Conservation (phyloP, 2,888 invertebrate genomes). For the Drosophila helvetica region DNA sequence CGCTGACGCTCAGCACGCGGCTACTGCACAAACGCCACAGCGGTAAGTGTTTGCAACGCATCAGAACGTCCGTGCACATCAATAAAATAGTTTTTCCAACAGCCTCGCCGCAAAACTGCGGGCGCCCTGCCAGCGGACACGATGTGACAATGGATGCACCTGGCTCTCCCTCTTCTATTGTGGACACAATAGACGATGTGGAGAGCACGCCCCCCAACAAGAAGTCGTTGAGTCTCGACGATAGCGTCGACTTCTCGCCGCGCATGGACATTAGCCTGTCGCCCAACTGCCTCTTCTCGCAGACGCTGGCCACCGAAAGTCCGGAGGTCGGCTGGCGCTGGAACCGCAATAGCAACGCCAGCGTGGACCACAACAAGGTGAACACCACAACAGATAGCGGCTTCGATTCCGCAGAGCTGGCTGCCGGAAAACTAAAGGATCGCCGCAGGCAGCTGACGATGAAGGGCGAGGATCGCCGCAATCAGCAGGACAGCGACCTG, state of each 20-base stretch:
- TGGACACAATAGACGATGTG: slow-evolving; percentile 46
- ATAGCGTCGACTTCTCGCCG: slow-evolving; percentile 77
- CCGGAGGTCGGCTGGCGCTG: slow-evolving; percentile 82
- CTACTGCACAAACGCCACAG: slow-evolving; percentile 71
- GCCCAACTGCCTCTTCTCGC: slow-evolving; percentile 76
- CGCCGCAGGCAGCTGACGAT: slow-evolving; percentile 50
- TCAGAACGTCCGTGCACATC: not conserved
- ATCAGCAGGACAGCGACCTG: slow-evolving; percentile 63
- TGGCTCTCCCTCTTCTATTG: slow-evolving; percentile 37
- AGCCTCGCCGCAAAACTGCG: slow-evolving; percentile 75
- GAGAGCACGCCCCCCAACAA: slow-evolving; percentile 79
- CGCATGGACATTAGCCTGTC: slow-evolving; percentile 72
- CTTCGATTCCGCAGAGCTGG: slow-evolving; percentile 69
- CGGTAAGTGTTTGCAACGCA: slow-evolving; percentile 53
- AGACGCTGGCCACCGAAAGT: slow-evolving; percentile 78
- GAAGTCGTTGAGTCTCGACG: slow-evolving; percentile 68
- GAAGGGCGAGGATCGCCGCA: slow-evolving; percentile 61
- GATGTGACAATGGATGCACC: slow-evolving; percentile 36
- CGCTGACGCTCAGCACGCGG: slow-evolving; percentile 75
- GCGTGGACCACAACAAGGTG: slow-evolving; percentile 1
- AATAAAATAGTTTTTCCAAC: not conserved
- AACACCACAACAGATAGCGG: slow-evolving; percentile 71
- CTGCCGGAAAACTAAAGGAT: slow-evolving; percentile 38
- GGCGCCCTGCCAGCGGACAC: slow-evolving; percentile 48
- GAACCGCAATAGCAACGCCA: slow-evolving; percentile 53